Base-by-base conservation (phyloP, 2,888 invertebrate species). In the Hypercompe scribonia region DNA sequence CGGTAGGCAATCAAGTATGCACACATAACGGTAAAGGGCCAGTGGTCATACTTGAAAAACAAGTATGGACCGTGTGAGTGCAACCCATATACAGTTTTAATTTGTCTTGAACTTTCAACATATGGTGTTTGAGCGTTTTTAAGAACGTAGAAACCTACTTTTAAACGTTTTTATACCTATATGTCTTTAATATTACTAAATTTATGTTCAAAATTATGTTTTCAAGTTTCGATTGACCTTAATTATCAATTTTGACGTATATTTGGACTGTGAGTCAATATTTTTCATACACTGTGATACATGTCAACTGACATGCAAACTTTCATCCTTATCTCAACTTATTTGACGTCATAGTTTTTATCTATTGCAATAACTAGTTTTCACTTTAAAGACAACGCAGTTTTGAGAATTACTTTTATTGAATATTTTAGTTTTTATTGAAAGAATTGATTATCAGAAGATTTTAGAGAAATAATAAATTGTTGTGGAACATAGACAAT, bases 11-110 rank as follows among this genome's bases (percentile, higher is more conserved):
- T 75, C 67, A 69, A 72, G 74, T 72, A 79, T 76, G 72, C 79
- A 70, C 61, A 73, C 67, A 65, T 84, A 80, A 83, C 84, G 79
- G 84, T 79, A 76, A 66, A 77, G 75, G 72, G 76, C 74, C 74
- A 77, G 42, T 66, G 68, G 65, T 65, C 63, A 71, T 65, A 66
- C 64, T 70, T 42, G 65, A 42, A 68, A 42, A 66, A 65, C 72
- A 74, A 42, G 50, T 63, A 64, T 34, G n/a, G 72, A 58, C 66
- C 61, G 54, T 50, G 71, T 50, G 46, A 72, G 54, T 70, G 34
- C 66, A 74, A 77, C 71, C 70, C 58, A 74, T 54, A 50, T 72
- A 72, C 76, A 71, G 73, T 75, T 76, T 74, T 33, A 77, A 79
- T 66, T 54, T 76, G 68, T 75, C 70, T 68, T 33, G 67, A 70